Conservation (phyloP, 2,888 invertebrate species). For the Trypoxylon attenuatum region DNA sequence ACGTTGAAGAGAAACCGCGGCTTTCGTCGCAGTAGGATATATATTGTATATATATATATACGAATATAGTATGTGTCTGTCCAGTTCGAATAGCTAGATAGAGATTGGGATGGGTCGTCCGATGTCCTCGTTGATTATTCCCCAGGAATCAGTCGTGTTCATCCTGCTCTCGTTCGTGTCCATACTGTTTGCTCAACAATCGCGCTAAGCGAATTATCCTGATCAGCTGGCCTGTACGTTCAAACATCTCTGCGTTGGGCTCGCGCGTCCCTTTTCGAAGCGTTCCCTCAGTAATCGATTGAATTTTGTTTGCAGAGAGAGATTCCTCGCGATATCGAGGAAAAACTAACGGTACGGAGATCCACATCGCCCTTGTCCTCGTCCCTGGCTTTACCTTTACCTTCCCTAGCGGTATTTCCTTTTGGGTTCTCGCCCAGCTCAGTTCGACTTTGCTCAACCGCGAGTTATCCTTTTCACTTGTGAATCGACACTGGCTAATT, state of each 20-base stretch:
- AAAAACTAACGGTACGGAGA: conserved; percentile 17
- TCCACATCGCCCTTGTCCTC: neutral
- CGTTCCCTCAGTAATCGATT: conserved; percentile 39
- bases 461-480: no score
- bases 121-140: neutral
- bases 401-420: no score
- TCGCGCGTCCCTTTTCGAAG: conserved; percentile 2
- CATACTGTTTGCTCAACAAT: conserved; percentile 46
- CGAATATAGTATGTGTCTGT: no score
- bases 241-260: conserved; percentile 40
- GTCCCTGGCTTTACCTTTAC: no score
- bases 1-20: no score
- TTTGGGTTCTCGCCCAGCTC: no score
- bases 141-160: no score
- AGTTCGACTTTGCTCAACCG: conserved; percentile 16
- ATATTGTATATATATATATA: no score
- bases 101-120: neutral
- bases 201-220: conserved; percentile 51
- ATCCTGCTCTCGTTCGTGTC: no score
- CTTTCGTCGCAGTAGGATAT: no score
- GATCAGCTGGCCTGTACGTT: conserved; percentile 41
- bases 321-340: conserved; percentile 27
- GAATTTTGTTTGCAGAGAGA: conserved; percentile 49
- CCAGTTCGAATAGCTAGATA: conserved; percentile 6
- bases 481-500: no score